These are phyloP conservation scores for Corythaeola cristata DNA, from an alignment of 2,113 vertebrate species.

Conservation along the genomic window DNA sequence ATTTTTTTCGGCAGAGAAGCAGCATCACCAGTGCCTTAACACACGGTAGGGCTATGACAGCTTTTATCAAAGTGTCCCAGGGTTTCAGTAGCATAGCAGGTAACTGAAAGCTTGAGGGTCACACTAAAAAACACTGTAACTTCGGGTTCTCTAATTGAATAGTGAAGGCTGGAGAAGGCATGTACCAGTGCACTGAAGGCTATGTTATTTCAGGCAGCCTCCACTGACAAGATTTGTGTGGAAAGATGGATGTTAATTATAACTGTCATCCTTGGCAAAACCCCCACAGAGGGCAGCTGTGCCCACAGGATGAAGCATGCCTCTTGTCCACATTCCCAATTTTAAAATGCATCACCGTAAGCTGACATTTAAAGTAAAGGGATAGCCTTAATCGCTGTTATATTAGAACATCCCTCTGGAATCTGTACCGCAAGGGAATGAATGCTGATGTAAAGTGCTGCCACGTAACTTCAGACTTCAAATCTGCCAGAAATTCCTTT, in stretches of 20 bases:
- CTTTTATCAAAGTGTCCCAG: neutral
- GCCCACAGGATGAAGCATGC: neutral
- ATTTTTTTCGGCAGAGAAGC: neutral
- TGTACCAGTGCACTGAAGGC: neutral
- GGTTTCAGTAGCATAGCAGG: neutral
- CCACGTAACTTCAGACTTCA: neutral
- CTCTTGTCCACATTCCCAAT: neutral
- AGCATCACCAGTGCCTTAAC: neutral
- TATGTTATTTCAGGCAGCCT: neutral
- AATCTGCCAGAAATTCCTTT: slow-evolving; percentile 11
- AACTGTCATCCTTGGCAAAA: neutral
- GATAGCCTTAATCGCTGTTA: neutral
- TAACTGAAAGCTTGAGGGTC: neutral
- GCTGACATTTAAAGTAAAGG: slow-evolving; percentile 14
- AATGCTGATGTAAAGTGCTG: slow-evolving; percentile 3
- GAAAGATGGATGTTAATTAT: neutral
- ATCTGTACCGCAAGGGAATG: neutral
- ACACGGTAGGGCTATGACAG: neutral
- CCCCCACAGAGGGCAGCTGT: neutral
- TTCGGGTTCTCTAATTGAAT: neutral
- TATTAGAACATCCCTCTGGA: neutral
- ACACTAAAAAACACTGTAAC: neutral
- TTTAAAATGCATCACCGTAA: neutral
- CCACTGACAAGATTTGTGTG: neutral
- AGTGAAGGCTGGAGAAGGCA: neutral